Evolutionary conservation across 2,113 vertebrate genomes (phyloP).

Genomic region (Vombatus ursinus): DNA sequence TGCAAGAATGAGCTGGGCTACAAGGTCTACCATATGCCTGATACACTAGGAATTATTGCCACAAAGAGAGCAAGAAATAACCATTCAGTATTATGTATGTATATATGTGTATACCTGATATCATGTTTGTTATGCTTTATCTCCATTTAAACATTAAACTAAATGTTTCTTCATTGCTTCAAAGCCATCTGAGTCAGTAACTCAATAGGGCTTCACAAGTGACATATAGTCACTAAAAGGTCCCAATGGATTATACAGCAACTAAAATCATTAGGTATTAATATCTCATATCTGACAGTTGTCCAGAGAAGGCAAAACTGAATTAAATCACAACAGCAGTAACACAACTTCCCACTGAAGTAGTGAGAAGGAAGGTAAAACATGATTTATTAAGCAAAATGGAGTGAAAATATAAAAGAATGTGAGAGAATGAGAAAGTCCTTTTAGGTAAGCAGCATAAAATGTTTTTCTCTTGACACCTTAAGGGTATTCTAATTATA

Average conservation of each 20-base stretch:
- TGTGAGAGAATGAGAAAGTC: background rate
- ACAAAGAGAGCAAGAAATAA: background rate
- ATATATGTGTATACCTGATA: background rate
- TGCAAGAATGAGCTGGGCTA: background rate
- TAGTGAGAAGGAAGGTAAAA: background rate
- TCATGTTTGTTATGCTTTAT: background rate
- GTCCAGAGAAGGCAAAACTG: background rate
- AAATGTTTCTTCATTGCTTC: background rate
- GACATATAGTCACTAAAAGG: background rate
- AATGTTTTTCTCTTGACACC: conserved; percentile 18
- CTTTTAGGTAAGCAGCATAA: background rate
- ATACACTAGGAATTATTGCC: background rate
- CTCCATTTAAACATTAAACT: background rate
- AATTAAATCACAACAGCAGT: background rate
- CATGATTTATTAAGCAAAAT: background rate
- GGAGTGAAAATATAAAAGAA: background rate
- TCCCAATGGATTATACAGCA: background rate
- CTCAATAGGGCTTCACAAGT: background rate
- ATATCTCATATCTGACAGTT: background rate
- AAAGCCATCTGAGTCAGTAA: background rate
- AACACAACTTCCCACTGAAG: background rate
- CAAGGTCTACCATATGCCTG: background rate
- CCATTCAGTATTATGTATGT: background rate
- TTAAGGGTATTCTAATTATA: background rate
- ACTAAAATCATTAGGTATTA: background rate